Percentiles rank a stretch among this genome's conserved stretches.
Conservation (phyloP, 2,797 vertebrate genomes). For the Periparus ater region DNA sequence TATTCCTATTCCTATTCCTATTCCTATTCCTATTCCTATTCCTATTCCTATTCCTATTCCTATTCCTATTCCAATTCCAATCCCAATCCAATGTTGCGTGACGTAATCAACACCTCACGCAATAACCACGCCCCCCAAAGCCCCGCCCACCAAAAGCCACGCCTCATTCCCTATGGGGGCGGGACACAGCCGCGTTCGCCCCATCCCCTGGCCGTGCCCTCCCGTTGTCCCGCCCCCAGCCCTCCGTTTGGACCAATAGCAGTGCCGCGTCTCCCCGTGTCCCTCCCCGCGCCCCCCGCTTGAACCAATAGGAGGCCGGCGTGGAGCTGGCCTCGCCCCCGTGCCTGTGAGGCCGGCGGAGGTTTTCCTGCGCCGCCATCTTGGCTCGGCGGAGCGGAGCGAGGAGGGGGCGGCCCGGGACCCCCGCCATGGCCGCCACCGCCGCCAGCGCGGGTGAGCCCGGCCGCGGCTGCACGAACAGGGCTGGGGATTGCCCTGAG, state of each 20-base stretch:
- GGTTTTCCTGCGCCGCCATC: conserved; percentile 7
- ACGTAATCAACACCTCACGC: fast-evolving
- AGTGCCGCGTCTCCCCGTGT: fast-evolving
- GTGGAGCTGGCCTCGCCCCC: background rate
- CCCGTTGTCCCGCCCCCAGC: fast-evolving
- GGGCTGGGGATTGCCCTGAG: background rate
- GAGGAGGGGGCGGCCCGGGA: background rate
- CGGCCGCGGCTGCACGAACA: no score
- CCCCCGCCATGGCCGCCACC: background rate
- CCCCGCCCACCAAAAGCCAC: fast-evolving
- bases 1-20: no score
- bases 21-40: no score
- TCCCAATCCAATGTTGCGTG: fast-evolving
- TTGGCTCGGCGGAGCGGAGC: background rate
- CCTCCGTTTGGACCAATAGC: background rate
- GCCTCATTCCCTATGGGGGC: fast-evolving
- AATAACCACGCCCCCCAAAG: fast-evolving
- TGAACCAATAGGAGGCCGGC: background rate
- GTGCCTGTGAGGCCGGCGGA: background rate
- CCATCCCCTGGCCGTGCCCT: background rate
- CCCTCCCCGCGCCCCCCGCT: fast-evolving
- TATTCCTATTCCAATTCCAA: no score
- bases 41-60: no score
- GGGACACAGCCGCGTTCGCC: fast-evolving
- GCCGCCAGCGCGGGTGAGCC: background rate